Evolutionary conservation across 1,140 invertebrate genomes (phyloP), one percentile per base, ranked within the genome.

Genomic region (Littorina saxatilis): DNA sequence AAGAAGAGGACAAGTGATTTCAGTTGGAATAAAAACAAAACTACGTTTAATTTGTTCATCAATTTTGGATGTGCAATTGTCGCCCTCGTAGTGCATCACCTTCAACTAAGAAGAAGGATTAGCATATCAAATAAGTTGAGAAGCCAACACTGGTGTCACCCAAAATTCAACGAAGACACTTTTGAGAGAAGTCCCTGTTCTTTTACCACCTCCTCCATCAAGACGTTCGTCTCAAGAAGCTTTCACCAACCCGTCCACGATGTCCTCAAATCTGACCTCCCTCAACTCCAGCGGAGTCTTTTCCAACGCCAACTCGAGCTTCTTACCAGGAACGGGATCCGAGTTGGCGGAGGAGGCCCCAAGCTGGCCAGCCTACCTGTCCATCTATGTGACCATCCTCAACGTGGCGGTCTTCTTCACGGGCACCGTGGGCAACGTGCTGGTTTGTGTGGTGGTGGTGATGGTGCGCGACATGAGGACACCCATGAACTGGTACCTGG

Each of bases 371-470:
- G 93, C 94, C 87, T 98, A 98, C 92, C 96, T 98, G 90, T 94
- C 96, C 83, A 95, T 95, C 23, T 96, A 96, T 2, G 96, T 96
- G 9, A 93, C 97, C 93, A 93, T 96, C 37, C 94, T 97, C 84
- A 98, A 96, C 91, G 95, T 96, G 81, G 92, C 96, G 66, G 96
- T 98, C 75, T 95, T 98, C 94, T 94, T 96, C 76, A 93, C 97
- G 77, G 97, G 97, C 13, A 95, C 97, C 50, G 94, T 97, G 61
- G 97, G 97, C 35, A 98, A 98, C 90, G 94, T 96, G 68, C 95
- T 98, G 94, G 97, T 98, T 84, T 96, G 97, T n/a, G 94, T 98
- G 86, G 97, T 98, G 58, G 97, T 98, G 72, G 94, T 97, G 83
- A 95, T 95, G 88, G 96, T 96, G 29, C 97, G 97, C 91, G 96